A percentile compares a stretch with the other conserved stretches of the same genome.
Conservation (phyloP, 2,888 invertebrate species). For the Drosophila longiperda region DNA sequence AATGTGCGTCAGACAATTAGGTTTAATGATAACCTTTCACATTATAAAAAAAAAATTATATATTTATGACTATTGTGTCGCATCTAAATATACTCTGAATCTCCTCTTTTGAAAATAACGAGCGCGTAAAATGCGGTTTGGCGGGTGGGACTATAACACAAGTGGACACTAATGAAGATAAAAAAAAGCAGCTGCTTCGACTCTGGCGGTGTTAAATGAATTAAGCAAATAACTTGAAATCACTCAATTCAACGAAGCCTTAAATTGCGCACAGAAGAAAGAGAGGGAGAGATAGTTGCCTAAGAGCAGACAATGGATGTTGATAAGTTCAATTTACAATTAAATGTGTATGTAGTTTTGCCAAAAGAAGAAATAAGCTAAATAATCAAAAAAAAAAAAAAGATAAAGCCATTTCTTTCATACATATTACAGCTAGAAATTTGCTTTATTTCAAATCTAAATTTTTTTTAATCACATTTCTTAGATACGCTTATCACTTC, state of each 20-base stretch:
- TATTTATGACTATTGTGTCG: conserved; percentile 24
- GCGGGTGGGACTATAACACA: conserved; percentile 34
- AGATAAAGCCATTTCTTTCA: neutral
- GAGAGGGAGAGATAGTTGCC: neutral
- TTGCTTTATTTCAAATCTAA: conserved; percentile 38
- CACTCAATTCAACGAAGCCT: conserved; percentile 50
- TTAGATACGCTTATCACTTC: conserved; percentile 45
- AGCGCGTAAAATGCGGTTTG: conserved; percentile 19
- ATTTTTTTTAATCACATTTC: conserved; percentile 35
- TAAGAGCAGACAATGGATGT: conserved; percentile 43
- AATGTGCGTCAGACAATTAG: conserved; percentile 9
- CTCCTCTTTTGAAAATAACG: neutral
- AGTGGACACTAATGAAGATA: conserved; percentile 64
- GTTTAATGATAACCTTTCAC: conserved; percentile 13
- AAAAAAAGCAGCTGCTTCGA: conserved; percentile 39
- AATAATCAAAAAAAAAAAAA: neutral
- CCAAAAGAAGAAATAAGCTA: conserved; percentile 21
- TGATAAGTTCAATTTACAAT: conserved; percentile 66
- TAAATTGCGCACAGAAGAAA: conserved; percentile 55
- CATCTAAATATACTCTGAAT: conserved; percentile 5
- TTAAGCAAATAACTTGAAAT: conserved; percentile 54
- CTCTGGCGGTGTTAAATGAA: conserved; percentile 46
- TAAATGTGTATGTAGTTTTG: conserved; percentile 26
- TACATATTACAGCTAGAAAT: conserved; percentile 17
- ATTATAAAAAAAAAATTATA: neutral